These are phyloP conservation scores for Nymphicus hollandicus DNA, from an alignment of 2,113 vertebrate genomes.

Conservation along the genomic window DNA sequence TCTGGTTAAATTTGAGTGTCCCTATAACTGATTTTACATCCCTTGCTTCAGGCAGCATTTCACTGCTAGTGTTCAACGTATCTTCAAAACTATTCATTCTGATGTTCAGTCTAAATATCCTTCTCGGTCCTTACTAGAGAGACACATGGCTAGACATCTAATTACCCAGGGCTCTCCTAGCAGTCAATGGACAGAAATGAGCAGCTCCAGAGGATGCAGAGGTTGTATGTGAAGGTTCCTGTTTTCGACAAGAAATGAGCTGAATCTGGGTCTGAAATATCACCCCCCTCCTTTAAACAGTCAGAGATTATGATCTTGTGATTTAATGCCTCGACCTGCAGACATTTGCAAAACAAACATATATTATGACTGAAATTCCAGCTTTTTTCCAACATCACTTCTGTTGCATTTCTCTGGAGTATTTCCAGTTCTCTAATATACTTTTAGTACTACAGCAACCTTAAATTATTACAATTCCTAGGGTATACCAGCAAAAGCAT, in stretches of 20 bases:
- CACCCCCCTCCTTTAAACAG: not conserved
- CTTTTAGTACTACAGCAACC: not conserved
- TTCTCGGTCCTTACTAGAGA: not conserved
- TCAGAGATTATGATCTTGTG: not conserved
- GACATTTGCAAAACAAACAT: not conserved
- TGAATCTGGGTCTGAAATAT: not conserved
- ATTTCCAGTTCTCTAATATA: not conserved
- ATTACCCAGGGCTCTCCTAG: not conserved
- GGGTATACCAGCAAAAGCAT: not conserved
- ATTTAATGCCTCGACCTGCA: not conserved
- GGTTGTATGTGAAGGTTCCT: not conserved
- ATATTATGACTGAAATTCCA: not conserved
- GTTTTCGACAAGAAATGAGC: not conserved
- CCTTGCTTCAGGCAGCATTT: not conserved
- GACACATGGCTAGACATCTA: rapidly evolving
- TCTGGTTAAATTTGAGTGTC: not conserved
- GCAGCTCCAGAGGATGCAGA: not conserved
- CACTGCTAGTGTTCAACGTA: not conserved
- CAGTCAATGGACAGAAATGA: not conserved
- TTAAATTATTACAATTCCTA: not conserved
- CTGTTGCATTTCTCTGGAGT: not conserved
- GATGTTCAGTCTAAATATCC: not conserved
- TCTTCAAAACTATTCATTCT: not conserved
- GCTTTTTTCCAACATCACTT: not conserved
- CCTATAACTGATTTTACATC: not conserved